Evolutionary conservation across 92 coral and sea anemone species (phyloP).

Genomic region (Parazoanthus atlanticus): DNA sequence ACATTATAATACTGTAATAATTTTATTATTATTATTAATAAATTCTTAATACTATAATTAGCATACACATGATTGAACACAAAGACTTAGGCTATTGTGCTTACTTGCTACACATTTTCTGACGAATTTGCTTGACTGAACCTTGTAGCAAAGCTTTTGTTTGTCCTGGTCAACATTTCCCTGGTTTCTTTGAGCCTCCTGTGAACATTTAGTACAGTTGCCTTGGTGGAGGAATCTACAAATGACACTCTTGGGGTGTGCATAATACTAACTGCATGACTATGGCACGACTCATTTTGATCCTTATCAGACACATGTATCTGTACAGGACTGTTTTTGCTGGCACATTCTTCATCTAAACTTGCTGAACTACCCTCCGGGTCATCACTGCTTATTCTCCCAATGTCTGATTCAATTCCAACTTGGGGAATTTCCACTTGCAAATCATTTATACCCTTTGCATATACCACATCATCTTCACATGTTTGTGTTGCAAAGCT

Average conservation of each 20-base stretch:
- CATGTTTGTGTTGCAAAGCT: neutral
- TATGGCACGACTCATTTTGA: constrained; percentile 12
- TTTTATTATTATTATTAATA: too few species aligned
- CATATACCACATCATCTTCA: neutral
- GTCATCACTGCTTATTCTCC: constrained; percentile 18
- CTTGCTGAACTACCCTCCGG: constrained; percentile 34
- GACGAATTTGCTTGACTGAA: constrained; percentile 36
- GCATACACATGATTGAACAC: too few species aligned
- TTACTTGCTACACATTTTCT: constrained; percentile 10
- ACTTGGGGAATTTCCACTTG: neutral
- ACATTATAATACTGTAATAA: too few species aligned
- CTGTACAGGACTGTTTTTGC: neutral
- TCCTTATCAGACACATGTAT: constrained; percentile 1
- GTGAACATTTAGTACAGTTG: constrained; percentile 80
- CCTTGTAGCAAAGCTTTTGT: constrained; percentile 70
- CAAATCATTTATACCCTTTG: neutral
- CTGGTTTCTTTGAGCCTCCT: constrained; percentile 80
- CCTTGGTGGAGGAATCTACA: constrained; percentile 75
- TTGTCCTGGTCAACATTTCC: constrained; percentile 69
- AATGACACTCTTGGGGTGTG: constrained; percentile 62
- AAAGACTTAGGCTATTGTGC: neutral
- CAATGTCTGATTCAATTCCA: neutral
- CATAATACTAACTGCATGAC: constrained; percentile 26
- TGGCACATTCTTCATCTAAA: constrained; percentile 40
- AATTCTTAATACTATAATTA: too few species aligned